A percentile compares a stretch with the other conserved stretches of the same genome.
These are phyloP conservation scores for Neelides sp. DNA, from an alignment of 1,140 invertebrate genomes.

Conservation along the genomic window DNA sequence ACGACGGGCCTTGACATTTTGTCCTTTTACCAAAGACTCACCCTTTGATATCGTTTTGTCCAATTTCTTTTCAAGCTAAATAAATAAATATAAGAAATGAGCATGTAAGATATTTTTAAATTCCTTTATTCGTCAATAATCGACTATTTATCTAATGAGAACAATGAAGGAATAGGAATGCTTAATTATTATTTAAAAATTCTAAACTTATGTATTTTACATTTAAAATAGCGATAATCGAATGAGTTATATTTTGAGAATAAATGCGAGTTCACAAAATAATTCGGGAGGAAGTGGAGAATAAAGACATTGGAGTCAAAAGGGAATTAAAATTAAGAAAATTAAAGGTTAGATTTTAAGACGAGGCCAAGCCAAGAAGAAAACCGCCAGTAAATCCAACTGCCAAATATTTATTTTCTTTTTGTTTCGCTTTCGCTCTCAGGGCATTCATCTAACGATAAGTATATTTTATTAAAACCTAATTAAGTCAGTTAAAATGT, in stretches of 20 bases:
- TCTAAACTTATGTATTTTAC: background rate
- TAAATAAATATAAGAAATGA: constrained; percentile 53
- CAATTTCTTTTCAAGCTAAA: constrained; percentile 61
- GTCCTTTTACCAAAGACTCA: constrained; percentile 53
- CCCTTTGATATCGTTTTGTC: constrained; percentile 66
- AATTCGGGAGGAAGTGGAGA: background rate
- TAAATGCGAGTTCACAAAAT: background rate
- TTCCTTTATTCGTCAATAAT: background rate
- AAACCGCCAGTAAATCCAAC: constrained; percentile 74
- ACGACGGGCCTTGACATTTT: constrained; percentile 49
- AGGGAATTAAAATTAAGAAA: background rate
- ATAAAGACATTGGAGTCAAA: constrained; percentile 12
- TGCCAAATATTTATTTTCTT: constrained; percentile 60
- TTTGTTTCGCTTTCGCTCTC: too few relatives aligned
- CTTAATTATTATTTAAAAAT: background rate
- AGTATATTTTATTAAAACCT: too few relatives aligned
- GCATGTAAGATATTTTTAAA: constrained; percentile 15
- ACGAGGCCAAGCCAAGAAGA: constrained; percentile 60
- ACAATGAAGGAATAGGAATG: background rate
- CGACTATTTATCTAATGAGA: background rate
- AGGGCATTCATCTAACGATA: too few relatives aligned
- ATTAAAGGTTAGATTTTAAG: constrained; percentile 36
- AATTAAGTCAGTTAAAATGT: too few relatives aligned
- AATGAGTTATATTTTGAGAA: background rate
- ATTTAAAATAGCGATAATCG: background rate